Evolutionary conservation across 2,113 vertebrate genomes (phyloP).

Genomic region (Trichechus manatus): DNA sequence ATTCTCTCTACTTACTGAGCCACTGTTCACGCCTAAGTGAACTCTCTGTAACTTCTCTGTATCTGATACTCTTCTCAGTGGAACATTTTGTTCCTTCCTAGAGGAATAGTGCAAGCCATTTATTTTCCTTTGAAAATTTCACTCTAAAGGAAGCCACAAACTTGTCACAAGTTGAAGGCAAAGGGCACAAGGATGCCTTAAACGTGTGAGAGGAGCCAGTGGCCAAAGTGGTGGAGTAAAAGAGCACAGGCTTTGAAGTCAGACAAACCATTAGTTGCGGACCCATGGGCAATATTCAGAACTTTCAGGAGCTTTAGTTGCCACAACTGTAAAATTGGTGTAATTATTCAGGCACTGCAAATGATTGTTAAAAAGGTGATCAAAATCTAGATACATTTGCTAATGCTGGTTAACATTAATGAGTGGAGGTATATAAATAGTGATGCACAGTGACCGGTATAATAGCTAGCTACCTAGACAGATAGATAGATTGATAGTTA

Average conservation of each 20-base stretch:
- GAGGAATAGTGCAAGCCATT: slow-evolving; percentile 19
- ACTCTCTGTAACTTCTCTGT: background rate
- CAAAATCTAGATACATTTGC: background rate
- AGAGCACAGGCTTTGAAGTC: background rate
- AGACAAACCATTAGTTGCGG: background rate
- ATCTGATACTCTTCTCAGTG: background rate
- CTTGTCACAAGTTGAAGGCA: slow-evolving; percentile 48
- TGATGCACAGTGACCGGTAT: too few relatives aligned
- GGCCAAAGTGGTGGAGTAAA: background rate
- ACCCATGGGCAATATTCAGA: background rate
- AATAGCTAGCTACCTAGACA: background rate
- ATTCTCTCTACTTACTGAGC: background rate
- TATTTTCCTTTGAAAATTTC: slow-evolving; percentile 68
- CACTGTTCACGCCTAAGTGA: background rate
- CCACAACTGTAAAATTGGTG: background rate
- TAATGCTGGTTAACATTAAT: background rate
- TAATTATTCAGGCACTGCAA: background rate
- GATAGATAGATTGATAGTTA: background rate
- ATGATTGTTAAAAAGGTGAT: background rate
- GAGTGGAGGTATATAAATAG: background rate
- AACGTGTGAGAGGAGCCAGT: slow-evolving; percentile 23
- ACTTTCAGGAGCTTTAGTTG: background rate
- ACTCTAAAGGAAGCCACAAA: slow-evolving; percentile 42
- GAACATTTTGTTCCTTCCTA: slow-evolving; percentile 23
- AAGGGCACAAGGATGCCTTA: slow-evolving; percentile 32